phyloP scores from a whole-genome alignment of 2,113 vertebrate species.

The Gymnobelideus leadbeateri region DNA sequence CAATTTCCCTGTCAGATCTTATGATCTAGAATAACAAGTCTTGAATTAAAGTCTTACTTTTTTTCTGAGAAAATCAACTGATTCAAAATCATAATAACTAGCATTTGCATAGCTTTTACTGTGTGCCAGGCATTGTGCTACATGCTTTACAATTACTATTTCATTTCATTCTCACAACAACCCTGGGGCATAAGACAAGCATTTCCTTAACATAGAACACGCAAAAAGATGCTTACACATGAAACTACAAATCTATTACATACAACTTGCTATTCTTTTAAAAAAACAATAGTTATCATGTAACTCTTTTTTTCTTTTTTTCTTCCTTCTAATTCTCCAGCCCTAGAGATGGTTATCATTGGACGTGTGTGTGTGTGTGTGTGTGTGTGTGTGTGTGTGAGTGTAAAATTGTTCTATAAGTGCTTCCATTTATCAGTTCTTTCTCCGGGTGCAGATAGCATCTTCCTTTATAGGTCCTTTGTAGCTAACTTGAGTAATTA shows the following conservation, averaged over 20 bases:
- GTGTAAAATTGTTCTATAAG: not conserved
- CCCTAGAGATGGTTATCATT: not conserved
- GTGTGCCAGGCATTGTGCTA: not conserved
- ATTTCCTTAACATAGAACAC: not conserved
- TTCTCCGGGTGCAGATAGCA: not conserved
- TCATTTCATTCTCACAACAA: not conserved
- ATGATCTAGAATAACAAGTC: not conserved
- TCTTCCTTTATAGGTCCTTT: not conserved
- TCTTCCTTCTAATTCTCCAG: not conserved
- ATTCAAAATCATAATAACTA: not conserved
- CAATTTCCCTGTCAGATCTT: not conserved
- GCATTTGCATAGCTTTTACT: not conserved
- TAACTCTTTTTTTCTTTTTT: too few species aligned
- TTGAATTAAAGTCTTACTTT: conserved; percentile 31
- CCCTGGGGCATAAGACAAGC: not conserved
- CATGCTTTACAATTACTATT: not conserved
- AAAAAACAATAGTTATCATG: not conserved
- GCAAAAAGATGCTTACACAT: not conserved
- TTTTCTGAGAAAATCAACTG: not conserved
- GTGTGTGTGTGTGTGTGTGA: not conserved
- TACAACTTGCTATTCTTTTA: not conserved
- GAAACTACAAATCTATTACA: too few species aligned
- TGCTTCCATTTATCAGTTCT: not conserved
- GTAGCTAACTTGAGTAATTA: not conserved
- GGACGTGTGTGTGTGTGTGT: not conserved